These are phyloP conservation scores for Lordiphosa clarofinis DNA, from an alignment of 1,140 invertebrate genomes.

Conservation along the genomic window DNA sequence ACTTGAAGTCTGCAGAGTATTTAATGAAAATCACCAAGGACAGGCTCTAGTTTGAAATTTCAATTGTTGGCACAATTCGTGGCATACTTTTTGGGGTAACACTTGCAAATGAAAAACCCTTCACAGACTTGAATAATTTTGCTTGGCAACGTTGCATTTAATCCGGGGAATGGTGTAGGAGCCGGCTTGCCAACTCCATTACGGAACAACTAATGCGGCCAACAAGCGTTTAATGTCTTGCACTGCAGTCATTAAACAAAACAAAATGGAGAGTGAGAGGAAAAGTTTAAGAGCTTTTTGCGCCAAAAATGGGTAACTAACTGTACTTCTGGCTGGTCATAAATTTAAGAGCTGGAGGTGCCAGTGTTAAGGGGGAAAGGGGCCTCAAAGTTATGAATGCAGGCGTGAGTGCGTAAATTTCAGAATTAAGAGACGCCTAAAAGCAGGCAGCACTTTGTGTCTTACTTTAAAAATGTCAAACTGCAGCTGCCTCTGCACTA, in stretches of 20 bases:
- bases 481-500: conserved; percentile 29
- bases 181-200: conserved; percentile 54
- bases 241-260: conserved; percentile 65
- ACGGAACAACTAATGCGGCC: conserved; percentile 67
- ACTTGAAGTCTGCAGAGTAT: conserved; percentile 5
- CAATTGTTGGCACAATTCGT: conserved; percentile 48
- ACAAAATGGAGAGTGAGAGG: conserved; percentile 9
- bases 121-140: conserved; percentile 32
- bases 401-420: conserved; percentile 10
- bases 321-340: conserved; percentile 43
- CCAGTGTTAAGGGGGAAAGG: too few relatives aligned
- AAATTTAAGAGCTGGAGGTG: conserved; percentile 32
- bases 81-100: conserved; percentile 40
- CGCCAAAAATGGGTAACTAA: conserved; percentile 51
- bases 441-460: conserved; percentile 42
- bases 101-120: conserved; percentile 48
- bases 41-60: conserved; percentile 23
- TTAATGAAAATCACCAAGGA: too few relatives aligned
- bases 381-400: conserved; percentile 13
- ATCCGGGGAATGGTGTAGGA: background rate
- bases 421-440: conserved; percentile 8
- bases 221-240: conserved; percentile 73
- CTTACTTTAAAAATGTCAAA: conserved; percentile 17
- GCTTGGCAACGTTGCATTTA: conserved; percentile 21
- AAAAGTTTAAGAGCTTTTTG: conserved; percentile 52